Base-by-base conservation (phyloP, 2,888 invertebrate species). In the Eilema depressum region DNA sequence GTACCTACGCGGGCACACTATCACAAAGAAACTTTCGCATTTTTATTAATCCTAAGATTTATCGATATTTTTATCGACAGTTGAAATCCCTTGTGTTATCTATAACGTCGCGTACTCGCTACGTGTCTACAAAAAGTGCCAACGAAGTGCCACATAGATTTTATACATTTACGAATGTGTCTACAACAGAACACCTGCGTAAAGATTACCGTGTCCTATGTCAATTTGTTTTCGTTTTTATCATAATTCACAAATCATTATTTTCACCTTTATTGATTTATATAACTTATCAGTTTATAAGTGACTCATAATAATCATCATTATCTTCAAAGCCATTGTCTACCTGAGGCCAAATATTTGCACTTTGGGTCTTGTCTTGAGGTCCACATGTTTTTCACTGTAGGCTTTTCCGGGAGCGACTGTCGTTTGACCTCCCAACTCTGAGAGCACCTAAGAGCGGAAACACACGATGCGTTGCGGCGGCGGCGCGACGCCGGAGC, bases 71-170 rank as follows among this genome's bases (percentile, higher is more conserved):
- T 2, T 57, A 75, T 77, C 82, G 78, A 76, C 33, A 63, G 67
- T 57, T 70, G 56, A 23, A 71, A 69, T 63, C 74, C 23, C 73
- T 73, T 3, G 10, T 63, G 14, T 72, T 80, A 78, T 80, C 83
- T 75, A 62, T 60, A 57, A 60, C 20, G 62, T 63, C 69, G 78
- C 67, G 70, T 73, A 66, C 33, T 41, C 41, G 81, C 83, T 75
- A 82, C 82, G 82, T 82, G 82, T 81, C 77, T 53, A 69, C 28
- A 11, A 63, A 41, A 63, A 65, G 57, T 75, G 82, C 82, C 83
- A 83, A 81, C 82, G 61, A 71, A 68, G 71, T 77, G 79, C 81
- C 81, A 83, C 82, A 82, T 82, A 75, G 62, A 71, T 78, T 75
- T 63, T 30, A 47, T 70, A 67, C 71, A 61, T 65, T 67, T 68